Percentiles rank a stretch among this genome's conserved stretches.
phyloP scores from a whole-genome alignment of 2,113 vertebrate genomes.

The Sorex fumeus region DNA sequence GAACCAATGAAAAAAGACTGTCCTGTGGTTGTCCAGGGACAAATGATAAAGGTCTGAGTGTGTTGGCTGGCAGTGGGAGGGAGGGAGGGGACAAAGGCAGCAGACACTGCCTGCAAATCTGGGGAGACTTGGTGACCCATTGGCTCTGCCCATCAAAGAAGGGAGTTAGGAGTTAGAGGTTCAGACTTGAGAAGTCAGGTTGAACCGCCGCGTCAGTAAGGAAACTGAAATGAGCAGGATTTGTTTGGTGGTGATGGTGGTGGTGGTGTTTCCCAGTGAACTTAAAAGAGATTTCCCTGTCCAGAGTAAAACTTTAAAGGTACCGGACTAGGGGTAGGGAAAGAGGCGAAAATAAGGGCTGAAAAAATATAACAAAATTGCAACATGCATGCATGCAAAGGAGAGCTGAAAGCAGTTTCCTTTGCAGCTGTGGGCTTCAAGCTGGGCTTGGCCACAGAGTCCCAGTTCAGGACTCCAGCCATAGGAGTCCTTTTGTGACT shows the following conservation, averaged over 20 bases:
- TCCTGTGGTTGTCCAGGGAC: not conserved
- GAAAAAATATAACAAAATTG: not conserved
- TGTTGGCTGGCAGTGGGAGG: not conserved
- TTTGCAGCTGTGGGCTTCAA: not conserved
- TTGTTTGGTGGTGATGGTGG: not conserved
- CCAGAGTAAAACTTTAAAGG: not conserved
- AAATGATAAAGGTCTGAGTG: not conserved
- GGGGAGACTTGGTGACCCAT: not conserved
- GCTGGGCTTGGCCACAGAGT: not conserved
- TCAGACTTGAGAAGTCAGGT: not conserved
- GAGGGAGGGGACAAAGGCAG: not conserved
- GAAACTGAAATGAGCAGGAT: not conserved
- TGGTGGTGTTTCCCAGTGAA: not conserved
- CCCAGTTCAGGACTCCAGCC: not conserved
- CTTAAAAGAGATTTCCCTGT: not conserved
- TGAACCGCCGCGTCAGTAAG: not conserved
- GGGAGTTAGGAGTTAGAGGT: not conserved
- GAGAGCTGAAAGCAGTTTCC: too few relatives aligned
- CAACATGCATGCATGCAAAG: too few relatives aligned
- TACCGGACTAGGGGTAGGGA: not conserved
- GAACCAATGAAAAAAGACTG: not conserved
- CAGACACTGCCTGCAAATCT: not conserved
- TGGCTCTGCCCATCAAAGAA: not conserved
- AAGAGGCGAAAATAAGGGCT: not conserved
- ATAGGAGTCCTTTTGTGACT: not conserved